These are phyloP conservation scores for Mesodorylaimus sp. DNA, from an alignment of 2,888 invertebrate species.

Conservation along the genomic window DNA sequence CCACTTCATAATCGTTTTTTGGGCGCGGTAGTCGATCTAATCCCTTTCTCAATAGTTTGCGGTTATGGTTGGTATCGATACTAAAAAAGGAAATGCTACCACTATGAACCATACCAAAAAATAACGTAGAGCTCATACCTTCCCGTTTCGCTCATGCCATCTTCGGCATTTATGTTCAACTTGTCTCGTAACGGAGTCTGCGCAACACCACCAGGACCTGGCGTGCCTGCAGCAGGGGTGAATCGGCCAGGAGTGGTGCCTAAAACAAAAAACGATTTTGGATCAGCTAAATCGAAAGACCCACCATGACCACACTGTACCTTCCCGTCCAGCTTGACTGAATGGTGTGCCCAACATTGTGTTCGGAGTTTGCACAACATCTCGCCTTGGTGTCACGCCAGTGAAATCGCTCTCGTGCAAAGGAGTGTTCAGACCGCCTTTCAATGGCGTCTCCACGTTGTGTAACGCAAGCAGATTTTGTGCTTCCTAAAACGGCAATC, in stretches of 20 bases:
- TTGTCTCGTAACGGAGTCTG: slow-evolving; percentile 73
- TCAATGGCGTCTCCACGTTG: slow-evolving; percentile 89
- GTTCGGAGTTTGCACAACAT: slow-evolving; percentile 60
- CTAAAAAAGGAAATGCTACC: neutral
- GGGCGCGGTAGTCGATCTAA: slow-evolving; percentile 66
- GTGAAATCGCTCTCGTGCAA: slow-evolving; percentile 71
- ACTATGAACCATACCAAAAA: neutral
- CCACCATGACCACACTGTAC: no score
- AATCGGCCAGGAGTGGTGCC: slow-evolving; percentile 21
- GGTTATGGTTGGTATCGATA: neutral
- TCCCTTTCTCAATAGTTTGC: slow-evolving; percentile 44
- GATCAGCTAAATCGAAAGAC: no score
- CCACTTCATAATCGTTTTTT: slow-evolving; percentile 93
- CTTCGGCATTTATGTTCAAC: slow-evolving; percentile 79
- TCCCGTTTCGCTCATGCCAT: slow-evolving; percentile 40
- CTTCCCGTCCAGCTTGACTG: no score
- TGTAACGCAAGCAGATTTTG: slow-evolving; percentile 96
- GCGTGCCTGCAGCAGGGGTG: slow-evolving; percentile 21
- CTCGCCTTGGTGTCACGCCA: slow-evolving; percentile 55
- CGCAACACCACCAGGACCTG: slow-evolving; percentile 20
- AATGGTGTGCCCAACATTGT: slow-evolving; percentile 74
- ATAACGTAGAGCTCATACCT: neutral
- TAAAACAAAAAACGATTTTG: slow-evolving; percentile 9
- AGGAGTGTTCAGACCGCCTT: slow-evolving; percentile 83
- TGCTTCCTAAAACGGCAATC: slow-evolving; percentile 63